Evolutionary conservation across 2,888 invertebrate genomes (phyloP).

Genomic region (Rhagonycha lutea): DNA sequence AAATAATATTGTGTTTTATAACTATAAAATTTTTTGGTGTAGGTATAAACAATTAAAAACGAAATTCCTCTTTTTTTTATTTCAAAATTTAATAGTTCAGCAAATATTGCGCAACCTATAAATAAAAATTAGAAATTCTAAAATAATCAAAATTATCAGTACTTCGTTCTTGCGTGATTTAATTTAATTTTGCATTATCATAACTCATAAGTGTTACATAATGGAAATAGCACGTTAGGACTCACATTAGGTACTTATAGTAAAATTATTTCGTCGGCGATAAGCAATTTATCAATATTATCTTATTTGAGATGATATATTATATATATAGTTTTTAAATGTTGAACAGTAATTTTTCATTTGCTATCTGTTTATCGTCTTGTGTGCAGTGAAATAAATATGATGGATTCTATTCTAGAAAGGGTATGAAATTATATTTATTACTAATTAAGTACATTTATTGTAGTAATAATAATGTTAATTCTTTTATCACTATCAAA

Average conservation of each 20-base stretch:
- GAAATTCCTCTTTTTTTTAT: background rate
- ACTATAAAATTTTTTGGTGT: background rate
- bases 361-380: conserved; percentile 2
- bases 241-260: background rate
- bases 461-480: no score
- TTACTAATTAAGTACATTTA: background rate
- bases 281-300: conserved; percentile 5
- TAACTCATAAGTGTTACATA: background rate
- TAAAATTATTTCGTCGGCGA: background rate
- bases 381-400: conserved; percentile 3
- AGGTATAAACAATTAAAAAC: background rate
- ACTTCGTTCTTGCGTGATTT: background rate
- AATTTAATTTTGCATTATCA: background rate
- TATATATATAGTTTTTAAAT: background rate
- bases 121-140: background rate
- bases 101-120: background rate
- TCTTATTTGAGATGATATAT: background rate
- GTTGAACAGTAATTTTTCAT: background rate
- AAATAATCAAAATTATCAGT: background rate
- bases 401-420: conserved; percentile 37
- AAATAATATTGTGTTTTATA: background rate
- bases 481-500: background rate
- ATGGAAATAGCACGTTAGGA: background rate
- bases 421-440: conserved; percentile 33
- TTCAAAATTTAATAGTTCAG: background rate